These are phyloP conservation scores for Lamproptera curius DNA, from an alignment of 2,888 invertebrate genomes.

Conservation along the genomic window DNA sequence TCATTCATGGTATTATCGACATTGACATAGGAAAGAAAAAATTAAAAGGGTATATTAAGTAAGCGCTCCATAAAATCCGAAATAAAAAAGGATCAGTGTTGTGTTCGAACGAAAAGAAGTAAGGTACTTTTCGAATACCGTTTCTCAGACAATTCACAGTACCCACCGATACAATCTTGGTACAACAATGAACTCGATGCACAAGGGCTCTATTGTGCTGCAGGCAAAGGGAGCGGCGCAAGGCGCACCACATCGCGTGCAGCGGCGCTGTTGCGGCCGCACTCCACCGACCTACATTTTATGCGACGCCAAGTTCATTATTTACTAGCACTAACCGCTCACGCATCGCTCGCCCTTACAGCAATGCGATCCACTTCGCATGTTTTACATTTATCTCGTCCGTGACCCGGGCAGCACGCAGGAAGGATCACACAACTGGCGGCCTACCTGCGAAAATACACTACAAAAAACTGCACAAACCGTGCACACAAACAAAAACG, in stretches of 20 bases:
- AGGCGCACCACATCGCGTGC: slow-evolving; percentile 59
- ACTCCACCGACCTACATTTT: slow-evolving; percentile 76
- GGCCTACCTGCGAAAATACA: slow-evolving; percentile 69
- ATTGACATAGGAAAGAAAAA: no score
- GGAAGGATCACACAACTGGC: slow-evolving; percentile 43
- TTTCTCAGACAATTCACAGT: background rate
- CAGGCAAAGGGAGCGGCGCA: slow-evolving; percentile 46
- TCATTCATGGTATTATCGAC: slow-evolving; percentile 12
- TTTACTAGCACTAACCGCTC: slow-evolving; percentile 51
- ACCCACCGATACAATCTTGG: slow-evolving; percentile 8
- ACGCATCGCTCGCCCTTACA: slow-evolving; percentile 53
- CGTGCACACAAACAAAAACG: slow-evolving; percentile 66
- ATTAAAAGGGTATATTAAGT: no score
- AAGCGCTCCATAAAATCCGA: no score
- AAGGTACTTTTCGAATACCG: no score
- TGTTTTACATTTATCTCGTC: slow-evolving; percentile 30
- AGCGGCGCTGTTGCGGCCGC: slow-evolving; percentile 48
- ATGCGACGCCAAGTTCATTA: slow-evolving; percentile 65
- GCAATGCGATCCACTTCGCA: slow-evolving; percentile 37
- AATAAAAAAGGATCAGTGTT: no score
- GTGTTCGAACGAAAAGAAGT: no score
- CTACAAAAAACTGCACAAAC: slow-evolving; percentile 60
- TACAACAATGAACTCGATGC: slow-evolving; percentile 11
- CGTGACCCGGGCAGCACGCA: slow-evolving; percentile 35
- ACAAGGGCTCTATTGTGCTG: slow-evolving; percentile 21